A percentile compares a stretch with the other conserved stretches of the same genome.
Evolutionary conservation across 2,113 vertebrate genomes (phyloP).

Genomic region (Anseranas semipalmata): DNA sequence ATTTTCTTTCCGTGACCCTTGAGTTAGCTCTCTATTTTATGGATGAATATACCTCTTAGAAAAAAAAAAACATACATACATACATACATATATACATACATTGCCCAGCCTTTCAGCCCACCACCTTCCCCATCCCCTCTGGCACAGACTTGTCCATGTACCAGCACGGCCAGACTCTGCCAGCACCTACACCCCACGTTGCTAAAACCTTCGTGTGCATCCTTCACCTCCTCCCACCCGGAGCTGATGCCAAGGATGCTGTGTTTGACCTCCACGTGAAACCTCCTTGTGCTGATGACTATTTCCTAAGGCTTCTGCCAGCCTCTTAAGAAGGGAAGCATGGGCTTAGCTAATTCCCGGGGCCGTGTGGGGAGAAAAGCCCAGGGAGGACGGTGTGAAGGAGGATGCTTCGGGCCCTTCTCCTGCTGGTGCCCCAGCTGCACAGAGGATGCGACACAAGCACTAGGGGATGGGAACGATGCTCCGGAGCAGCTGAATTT

Average conservation of each 20-base stretch:
- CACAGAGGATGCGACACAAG: neutral
- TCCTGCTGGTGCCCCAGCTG: neutral
- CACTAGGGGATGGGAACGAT: neutral
- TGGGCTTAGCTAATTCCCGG: neutral
- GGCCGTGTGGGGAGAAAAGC: neutral
- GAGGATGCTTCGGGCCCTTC: neutral
- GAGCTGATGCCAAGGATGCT: no score
- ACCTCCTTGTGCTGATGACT: rapidly evolving
- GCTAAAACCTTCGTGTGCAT: neutral
- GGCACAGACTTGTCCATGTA: neutral
- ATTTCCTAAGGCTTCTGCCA: neutral
- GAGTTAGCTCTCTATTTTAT: neutral
- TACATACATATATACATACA: no score
- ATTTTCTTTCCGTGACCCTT: neutral
- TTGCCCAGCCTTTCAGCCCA: neutral
- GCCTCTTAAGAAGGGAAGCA: neutral
- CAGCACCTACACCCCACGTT: neutral
- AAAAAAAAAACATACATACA: neutral
- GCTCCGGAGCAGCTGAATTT: neutral
- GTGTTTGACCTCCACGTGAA: neutral
- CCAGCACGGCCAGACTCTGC: neutral
- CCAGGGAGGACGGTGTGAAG: rapidly evolving
- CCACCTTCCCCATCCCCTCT: neutral
- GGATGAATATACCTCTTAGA: no score
- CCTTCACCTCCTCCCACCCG: neutral